These are phyloP conservation scores for Xestoiulus laeticollis DNA, from an alignment of 2,888 invertebrate genomes.

Conservation along the genomic window DNA sequence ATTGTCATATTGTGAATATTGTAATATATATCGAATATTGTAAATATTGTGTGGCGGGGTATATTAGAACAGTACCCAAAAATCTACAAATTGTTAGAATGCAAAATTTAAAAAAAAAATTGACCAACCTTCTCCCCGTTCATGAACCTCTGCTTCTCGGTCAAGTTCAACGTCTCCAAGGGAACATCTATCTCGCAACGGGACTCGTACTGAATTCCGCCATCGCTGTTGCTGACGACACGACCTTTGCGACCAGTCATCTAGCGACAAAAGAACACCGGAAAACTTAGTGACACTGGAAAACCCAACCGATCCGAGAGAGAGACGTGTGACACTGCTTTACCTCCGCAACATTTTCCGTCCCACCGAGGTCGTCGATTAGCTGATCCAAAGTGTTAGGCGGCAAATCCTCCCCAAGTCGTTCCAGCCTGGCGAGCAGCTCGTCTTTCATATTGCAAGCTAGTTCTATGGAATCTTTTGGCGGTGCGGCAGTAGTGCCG, in stretches of 20 bases:
- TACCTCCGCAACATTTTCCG: slow-evolving; percentile 95
- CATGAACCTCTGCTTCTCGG: slow-evolving; percentile 88
- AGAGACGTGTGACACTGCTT: background rate
- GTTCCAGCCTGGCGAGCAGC: slow-evolving; percentile 83
- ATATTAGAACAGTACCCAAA: too few species aligned
- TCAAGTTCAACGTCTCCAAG: slow-evolving; percentile 94
- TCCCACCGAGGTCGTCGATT: slow-evolving; percentile 97
- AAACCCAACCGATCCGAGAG: background rate
- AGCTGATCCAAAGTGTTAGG: slow-evolving; percentile 98
- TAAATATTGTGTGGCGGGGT: too few species aligned
- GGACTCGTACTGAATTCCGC: slow-evolving; percentile 91
- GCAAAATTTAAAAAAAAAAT: background rate
- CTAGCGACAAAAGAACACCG: slow-evolving; percentile 64
- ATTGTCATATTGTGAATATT: too few species aligned
- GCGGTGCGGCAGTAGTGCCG: slow-evolving; percentile 61
- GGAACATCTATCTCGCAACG: slow-evolving; percentile 95
- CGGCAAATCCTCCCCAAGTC: slow-evolving; percentile 85
- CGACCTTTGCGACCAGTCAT: slow-evolving; percentile 98
- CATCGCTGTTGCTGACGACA: slow-evolving; percentile 88
- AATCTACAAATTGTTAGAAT: too few species aligned
- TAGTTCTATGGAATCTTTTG: slow-evolving; percentile 84
- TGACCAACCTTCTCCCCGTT: slow-evolving; percentile 84
- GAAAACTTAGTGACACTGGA: background rate
- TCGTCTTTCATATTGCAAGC: slow-evolving; percentile 95
- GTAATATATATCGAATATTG: too few species aligned